Conservation (phyloP, 2,113 vertebrate genomes). For the Charadrius vociferus region DNA sequence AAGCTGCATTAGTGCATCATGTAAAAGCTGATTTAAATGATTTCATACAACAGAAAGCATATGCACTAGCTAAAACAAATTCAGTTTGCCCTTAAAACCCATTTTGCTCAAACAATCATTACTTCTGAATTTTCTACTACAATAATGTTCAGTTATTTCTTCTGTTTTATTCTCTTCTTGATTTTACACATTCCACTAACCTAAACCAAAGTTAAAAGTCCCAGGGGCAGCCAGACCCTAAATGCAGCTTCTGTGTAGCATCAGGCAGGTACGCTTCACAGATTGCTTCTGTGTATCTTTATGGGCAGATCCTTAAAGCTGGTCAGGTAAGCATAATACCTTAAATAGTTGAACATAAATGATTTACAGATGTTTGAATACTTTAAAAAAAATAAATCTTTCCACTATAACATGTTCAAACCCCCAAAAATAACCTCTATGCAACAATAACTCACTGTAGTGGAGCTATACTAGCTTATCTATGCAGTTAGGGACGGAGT, state of each 20-base stretch:
- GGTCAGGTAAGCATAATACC: neutral
- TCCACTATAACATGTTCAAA: neutral
- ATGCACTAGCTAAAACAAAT: slow-evolving; percentile 36
- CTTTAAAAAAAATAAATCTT: neutral
- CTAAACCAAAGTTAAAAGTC: neutral
- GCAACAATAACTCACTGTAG: neutral
- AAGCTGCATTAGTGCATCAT: slow-evolving; percentile 15
- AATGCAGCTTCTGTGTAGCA: neutral
- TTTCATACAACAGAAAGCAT: slow-evolving; percentile 53
- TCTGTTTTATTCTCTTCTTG: neutral
- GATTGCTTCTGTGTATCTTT: neutral
- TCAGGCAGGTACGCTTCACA: neutral
- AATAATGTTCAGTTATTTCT: neutral
- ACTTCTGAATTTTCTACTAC: neutral
- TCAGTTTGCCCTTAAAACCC: slow-evolving; percentile 5
- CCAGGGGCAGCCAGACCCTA: neutral
- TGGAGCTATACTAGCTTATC: neutral
- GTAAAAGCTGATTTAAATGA: slow-evolving; percentile 51
- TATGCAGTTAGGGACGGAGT: neutral
- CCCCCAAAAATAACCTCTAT: neutral
- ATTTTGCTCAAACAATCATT: neutral
- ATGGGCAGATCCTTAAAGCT: neutral
- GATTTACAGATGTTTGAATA: neutral
- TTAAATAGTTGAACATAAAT: neutral
- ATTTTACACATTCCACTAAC: neutral